phyloP scores from a whole-genome alignment of 2,888 invertebrate genomes.

The Dryobotodes eremita region DNA sequence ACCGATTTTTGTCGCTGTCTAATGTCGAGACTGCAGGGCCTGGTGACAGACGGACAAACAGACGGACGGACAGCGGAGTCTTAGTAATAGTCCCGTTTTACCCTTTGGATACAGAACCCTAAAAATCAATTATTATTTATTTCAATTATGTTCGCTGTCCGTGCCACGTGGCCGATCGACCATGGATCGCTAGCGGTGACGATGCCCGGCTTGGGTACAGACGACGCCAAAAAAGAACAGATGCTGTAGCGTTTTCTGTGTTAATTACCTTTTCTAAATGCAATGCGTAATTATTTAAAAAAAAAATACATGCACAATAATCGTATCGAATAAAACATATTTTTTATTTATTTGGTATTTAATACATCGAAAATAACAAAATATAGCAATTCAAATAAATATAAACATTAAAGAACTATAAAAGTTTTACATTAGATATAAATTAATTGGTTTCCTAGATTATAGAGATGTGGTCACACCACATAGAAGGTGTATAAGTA shows the following conservation, averaged over 20 bases:
- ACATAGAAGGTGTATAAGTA: conserved; percentile 25
- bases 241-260: neutral
- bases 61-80: no score
- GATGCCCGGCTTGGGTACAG: neutral
- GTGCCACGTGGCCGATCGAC: neutral
- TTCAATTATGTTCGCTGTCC: neutral
- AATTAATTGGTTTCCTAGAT: conserved; percentile 28
- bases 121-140: no score
- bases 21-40: no score
- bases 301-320: neutral
- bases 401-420: conserved; percentile 27
- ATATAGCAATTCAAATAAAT: conserved; percentile 34
- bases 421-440: neutral
- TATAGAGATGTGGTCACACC: conserved; percentile 47
- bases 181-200: neutral
- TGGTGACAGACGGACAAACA: no score
- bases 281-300: neutral
- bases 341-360: conserved; percentile 28
- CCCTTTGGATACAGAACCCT: no score
- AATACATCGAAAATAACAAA: conserved; percentile 51
- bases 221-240: neutral
- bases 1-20: no score
- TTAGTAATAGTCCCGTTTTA: no score
- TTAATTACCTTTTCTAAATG: neutral
- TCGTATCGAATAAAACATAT: neutral